Evolutionary conservation across 1,140 invertebrate species (phyloP).

Genomic region (Tenebrio molitor): DNA sequence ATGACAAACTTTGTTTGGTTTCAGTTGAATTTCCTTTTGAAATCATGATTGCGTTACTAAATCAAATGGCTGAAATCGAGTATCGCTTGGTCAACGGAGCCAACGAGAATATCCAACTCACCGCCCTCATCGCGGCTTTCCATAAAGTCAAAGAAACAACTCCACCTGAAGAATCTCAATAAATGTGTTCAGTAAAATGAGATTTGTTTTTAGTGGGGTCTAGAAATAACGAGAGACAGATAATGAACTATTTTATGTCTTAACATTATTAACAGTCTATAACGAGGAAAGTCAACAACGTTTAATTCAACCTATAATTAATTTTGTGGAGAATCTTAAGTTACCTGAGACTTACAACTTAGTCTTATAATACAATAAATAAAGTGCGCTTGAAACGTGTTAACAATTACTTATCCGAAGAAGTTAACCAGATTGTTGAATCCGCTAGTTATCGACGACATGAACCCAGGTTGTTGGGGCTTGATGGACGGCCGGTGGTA

Average conservation of each 20-base stretch:
- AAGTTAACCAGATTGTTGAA: constrained; percentile 75
- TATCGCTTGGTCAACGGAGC: constrained; percentile 81
- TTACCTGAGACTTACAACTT: constrained; percentile 18
- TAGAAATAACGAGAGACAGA: too few species aligned
- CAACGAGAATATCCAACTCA: constrained; percentile 88
- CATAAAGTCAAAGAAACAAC: constrained; percentile 75
- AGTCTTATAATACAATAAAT: constrained; percentile 7
- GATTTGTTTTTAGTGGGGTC: too few species aligned
- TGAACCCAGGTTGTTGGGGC: constrained; percentile 72
- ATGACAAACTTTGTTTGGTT: constrained; percentile 63
- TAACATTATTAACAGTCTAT: constrained; percentile 23
- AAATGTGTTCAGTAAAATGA: constrained; percentile 4
- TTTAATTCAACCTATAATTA: not conserved
- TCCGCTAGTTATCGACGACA: constrained; percentile 81
- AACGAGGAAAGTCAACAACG: constrained; percentile 19
- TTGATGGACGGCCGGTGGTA: constrained; percentile 64
- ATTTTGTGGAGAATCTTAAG: constrained; percentile 3
- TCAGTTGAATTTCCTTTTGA: constrained; percentile 86
- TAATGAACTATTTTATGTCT: constrained; percentile 16
- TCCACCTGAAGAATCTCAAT: constrained; percentile 46
- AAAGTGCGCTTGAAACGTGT: constrained; percentile 13
- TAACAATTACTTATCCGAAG: constrained; percentile 53
- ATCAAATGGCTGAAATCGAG: constrained; percentile 88
- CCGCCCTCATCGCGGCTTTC: constrained; percentile 84
- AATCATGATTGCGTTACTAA: constrained; percentile 80